phyloP scores from a whole-genome alignment of 2,797 vertebrate species.

The Rachycentron canadum region DNA sequence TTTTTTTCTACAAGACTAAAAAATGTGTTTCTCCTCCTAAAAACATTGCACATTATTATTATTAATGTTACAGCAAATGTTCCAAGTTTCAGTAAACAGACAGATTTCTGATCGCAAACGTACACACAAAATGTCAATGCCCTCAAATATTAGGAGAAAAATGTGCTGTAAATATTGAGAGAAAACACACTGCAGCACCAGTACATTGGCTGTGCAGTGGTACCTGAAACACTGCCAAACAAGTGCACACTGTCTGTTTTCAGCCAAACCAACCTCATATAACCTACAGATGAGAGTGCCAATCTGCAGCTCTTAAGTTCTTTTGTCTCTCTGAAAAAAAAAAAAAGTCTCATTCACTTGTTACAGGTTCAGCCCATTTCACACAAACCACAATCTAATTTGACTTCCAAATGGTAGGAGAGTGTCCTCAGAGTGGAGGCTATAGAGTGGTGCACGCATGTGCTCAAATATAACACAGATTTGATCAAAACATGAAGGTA shows the following conservation, averaged over 20 bases:
- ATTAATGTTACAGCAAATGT: neutral
- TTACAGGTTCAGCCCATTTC: slow-evolving; percentile 11
- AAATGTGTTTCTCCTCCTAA: neutral
- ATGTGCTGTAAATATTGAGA: slow-evolving; percentile 31
- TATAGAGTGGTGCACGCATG: slow-evolving; percentile 10
- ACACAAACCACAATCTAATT: slow-evolving; percentile 52
- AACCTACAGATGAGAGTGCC: slow-evolving; percentile 11
- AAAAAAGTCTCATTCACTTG: neutral
- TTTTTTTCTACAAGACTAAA: too few species aligned
- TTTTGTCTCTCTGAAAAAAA: neutral
- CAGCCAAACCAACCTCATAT: slow-evolving; percentile 20
- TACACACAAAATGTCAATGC: neutral
- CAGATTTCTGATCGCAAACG: neutral
- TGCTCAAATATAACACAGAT: slow-evolving; percentile 13
- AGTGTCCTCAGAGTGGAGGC: neutral
- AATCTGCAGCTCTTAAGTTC: slow-evolving; percentile 20
- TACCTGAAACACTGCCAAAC: slow-evolving; percentile 52
- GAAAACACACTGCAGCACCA: slow-evolving; percentile 54
- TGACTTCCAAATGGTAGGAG: slow-evolving; percentile 56
- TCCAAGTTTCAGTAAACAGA: neutral
- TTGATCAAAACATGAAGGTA: neutral
- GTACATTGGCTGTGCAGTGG: slow-evolving; percentile 39
- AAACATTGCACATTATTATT: neutral
- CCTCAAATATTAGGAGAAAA: slow-evolving; percentile 7
- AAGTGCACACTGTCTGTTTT: slow-evolving; percentile 34